Evolutionary conservation across 2,113 vertebrate genomes (phyloP), one percentile per base, ranked within the genome.

Genomic region (Thinocorus orbignyianus): DNA sequence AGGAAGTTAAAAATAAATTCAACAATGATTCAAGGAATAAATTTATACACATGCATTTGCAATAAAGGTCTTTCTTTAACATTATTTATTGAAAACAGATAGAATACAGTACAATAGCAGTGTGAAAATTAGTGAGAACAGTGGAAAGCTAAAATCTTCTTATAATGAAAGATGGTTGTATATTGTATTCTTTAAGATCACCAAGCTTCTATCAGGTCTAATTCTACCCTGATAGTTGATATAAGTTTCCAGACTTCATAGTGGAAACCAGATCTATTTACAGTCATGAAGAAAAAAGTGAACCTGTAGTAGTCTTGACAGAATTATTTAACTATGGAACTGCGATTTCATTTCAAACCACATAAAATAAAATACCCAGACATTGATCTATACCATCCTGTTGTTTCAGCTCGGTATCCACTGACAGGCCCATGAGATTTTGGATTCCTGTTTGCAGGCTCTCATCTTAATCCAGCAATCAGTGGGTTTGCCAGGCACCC

Each of bases 151-250:
- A 66, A 91, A 84, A 72, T 61, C 51, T 64, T 80, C 90, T 89
- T 79, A 83, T 48, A 91, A 70, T 91, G 89, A 81, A 88, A 94
- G 39, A 88, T 64, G 19, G 51, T 90, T 92, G 60, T 91, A 79
- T 90, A 54, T 88, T 72, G 2, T 93, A 86, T 92, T 92, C 93
- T 95, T 97, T 95, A 91, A 86, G 81, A 96, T 94, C 93, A 84
- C 51, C 81, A 79, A 55, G 41, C 11, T 80, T 80, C 82, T 76
- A 19, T 81, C 31, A 54, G 31, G 30, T 95, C 44, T 92, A 85
- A 90, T 96, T 87, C 78, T 66, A 58, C 62, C 44, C 35, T 76
- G 48, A 26, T 72, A n/a, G 24, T 57, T 35, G 15, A 72, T 78
- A 51, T 15, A 69, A 70, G 41, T 91, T 94, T 90, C 37, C 66